Evolutionary conservation across 2,113 vertebrate species (phyloP).

Genomic region (Pipra filicauda): DNA sequence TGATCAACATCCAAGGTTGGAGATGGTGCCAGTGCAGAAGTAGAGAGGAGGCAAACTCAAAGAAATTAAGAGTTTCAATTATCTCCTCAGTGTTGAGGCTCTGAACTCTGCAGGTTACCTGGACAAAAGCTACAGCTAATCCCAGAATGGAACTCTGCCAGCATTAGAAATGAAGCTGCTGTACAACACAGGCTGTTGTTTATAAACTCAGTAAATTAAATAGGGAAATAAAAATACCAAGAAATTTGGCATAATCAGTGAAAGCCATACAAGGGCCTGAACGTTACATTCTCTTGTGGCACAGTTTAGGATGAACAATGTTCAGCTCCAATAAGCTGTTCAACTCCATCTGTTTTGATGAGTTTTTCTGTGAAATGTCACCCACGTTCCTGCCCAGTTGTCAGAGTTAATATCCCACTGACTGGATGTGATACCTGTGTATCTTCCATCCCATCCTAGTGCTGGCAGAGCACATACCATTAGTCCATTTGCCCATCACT

Average conservation of each 20-base stretch:
- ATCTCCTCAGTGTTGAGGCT: not conserved
- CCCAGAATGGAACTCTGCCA: not conserved
- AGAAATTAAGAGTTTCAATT: not conserved
- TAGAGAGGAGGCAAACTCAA: not conserved
- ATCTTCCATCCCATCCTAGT: not conserved
- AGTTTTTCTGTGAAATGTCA: not conserved
- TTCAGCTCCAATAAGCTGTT: not conserved
- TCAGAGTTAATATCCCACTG: not conserved
- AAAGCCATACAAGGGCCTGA: not conserved
- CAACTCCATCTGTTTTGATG: not conserved
- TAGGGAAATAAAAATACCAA: not conserved
- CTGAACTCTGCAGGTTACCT: slow-evolving; percentile 22
- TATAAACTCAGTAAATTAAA: not conserved
- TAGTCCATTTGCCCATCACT: not conserved
- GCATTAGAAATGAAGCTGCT: not conserved
- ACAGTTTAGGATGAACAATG: not conserved
- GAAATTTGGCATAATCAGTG: not conserved
- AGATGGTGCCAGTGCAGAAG: not conserved
- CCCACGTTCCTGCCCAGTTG: not conserved
- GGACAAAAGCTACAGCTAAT: not conserved
- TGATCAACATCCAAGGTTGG: not conserved
- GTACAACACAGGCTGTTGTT: not conserved
- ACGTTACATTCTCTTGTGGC: not conserved
- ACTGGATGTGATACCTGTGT: not conserved
- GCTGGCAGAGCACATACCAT: not conserved